Evolutionary conservation across 1,140 invertebrate genomes (phyloP).

Genomic region (Pseudomyrmex sp.): DNA sequence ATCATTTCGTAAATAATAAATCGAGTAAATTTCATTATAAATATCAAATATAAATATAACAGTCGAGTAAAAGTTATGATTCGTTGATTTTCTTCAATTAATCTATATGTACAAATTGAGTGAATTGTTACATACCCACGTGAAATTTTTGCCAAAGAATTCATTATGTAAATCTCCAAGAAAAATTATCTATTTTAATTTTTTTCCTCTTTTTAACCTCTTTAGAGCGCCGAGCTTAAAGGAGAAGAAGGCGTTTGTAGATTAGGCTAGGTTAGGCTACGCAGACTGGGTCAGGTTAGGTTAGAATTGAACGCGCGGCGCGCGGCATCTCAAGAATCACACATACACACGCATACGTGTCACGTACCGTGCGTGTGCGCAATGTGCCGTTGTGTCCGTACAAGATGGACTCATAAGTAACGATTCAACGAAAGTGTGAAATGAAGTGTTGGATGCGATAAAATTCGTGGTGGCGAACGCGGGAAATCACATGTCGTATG

Average conservation of each 20-base stretch:
- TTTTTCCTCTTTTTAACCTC: not conserved
- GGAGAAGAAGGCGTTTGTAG: slow-evolving; percentile 9
- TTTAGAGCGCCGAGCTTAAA: not conserved
- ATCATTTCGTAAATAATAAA: not conserved
- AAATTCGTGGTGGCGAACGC: not conserved
- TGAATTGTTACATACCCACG: slow-evolving; percentile 51
- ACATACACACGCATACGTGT: too few relatives aligned
- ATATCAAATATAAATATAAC: not conserved
- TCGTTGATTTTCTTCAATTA: not conserved
- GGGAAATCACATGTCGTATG: not conserved
- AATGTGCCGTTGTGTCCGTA: not conserved
- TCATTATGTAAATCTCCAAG: slow-evolving; percentile 32
- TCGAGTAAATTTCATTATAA: not conserved
- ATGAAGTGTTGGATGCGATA: slow-evolving; percentile 4
- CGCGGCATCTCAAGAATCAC: too few relatives aligned
- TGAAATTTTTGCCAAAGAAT: slow-evolving; percentile 39
- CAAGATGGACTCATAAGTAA: not conserved
- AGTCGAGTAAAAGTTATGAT: not conserved
- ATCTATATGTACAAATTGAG: not conserved
- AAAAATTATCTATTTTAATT: not conserved
- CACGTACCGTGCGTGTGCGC: too few relatives aligned
- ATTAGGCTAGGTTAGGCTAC: not conserved
- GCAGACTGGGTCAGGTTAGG: not conserved
- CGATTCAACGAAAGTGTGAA: not conserved
- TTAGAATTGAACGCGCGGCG: not conserved